Evolutionary conservation across 1,140 invertebrate genomes (phyloP).

Genomic region (Drosophila kikkawai): DNA sequence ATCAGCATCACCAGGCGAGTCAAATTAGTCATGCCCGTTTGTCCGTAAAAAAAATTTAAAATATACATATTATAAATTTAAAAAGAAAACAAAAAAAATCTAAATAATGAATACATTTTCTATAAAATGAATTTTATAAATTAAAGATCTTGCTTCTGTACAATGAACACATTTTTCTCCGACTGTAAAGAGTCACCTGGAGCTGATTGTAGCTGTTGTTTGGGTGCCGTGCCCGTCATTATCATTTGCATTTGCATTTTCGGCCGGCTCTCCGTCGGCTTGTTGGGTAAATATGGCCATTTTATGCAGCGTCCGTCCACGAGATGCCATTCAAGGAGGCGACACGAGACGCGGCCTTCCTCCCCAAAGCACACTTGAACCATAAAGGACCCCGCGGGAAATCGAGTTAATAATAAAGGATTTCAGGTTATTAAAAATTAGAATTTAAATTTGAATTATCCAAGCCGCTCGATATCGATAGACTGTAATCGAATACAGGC

Average conservation of each 20-base stretch:
- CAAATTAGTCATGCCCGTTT: no score
- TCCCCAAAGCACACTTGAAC: background rate
- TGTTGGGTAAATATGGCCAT: constrained; percentile 49
- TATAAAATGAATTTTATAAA: background rate
- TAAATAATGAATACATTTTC: no score
- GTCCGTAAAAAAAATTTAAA: no score
- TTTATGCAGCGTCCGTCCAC: constrained; percentile 46
- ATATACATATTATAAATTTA: no score
- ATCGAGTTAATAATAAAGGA: background rate
- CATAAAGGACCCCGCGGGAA: constrained; percentile 16
- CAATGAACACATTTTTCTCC: background rate
- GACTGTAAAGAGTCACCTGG: constrained; percentile 14
- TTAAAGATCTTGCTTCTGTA: background rate
- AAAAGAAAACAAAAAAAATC: no score
- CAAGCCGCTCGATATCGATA: constrained; percentile 8
- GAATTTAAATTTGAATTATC: constrained; percentile 8
- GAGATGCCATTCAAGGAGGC: constrained; percentile 28
- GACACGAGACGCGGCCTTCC: background rate
- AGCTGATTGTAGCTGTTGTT: constrained; percentile 44
- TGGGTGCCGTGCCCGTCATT: constrained; percentile 58
- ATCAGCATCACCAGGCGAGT: background rate
- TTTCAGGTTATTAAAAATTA: background rate
- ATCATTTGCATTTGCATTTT: constrained; percentile 79
- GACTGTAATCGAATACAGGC: constrained; percentile 4
- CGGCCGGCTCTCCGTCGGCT: constrained; percentile 24